These are phyloP conservation scores for Chironomus striatipennis DNA, from an alignment of 1,140 invertebrate species.

Conservation along the genomic window DNA sequence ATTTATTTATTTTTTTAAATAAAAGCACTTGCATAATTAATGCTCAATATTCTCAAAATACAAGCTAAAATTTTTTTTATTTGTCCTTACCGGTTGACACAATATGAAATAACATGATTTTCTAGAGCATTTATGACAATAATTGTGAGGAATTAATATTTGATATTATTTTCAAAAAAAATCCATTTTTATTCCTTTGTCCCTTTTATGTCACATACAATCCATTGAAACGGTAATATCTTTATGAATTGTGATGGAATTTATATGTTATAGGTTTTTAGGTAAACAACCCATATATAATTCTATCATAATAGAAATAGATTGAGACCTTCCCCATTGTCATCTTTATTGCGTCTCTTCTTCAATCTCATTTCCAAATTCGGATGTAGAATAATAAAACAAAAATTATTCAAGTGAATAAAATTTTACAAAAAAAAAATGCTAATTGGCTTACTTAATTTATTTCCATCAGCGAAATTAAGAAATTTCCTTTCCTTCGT, in stretches of 20 bases:
- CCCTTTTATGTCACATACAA: too few species aligned
- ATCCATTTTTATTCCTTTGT: background rate
- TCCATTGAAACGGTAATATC: too few species aligned
- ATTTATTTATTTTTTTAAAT: too few species aligned
- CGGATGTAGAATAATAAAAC: background rate
- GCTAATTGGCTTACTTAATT: conserved; percentile 6
- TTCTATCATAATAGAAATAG: conserved; percentile 4
- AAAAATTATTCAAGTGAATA: background rate
- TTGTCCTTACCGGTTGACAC: background rate
- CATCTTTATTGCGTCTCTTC: conserved; percentile 7
- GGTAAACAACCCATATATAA: conserved; percentile 22
- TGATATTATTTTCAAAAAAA: background rate
- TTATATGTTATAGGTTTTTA: background rate
- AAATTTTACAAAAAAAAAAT: background rate
- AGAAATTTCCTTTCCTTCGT: background rate
- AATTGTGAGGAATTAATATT: conserved; percentile 10
- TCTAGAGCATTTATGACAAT: conserved; percentile 17
- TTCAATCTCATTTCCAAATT: background rate
- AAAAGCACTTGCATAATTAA: too few species aligned
- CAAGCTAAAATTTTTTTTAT: too few species aligned
- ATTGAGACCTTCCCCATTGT: background rate
- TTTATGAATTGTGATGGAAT: background rate
- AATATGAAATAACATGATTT: conserved; percentile 5
- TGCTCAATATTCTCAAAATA: too few species aligned
- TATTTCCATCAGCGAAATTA: background rate